Conservation (phyloP, 2,113 vertebrate species). For the Notiomystis cincta region DNA sequence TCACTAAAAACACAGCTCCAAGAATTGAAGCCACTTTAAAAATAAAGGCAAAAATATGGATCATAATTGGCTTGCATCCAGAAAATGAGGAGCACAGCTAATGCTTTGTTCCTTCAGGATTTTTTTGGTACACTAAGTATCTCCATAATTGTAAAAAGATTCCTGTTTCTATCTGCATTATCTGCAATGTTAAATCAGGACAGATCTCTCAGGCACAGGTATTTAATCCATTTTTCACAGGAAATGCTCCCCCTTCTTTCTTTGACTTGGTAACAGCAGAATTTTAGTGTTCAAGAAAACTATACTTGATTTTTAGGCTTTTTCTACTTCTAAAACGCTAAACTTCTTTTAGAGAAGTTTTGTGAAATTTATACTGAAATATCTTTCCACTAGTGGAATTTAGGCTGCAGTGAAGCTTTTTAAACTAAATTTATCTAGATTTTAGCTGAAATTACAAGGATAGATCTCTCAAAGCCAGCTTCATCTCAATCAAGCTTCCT, state of each 20-base stretch:
- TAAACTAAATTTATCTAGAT: constrained; percentile 1
- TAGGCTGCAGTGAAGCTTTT: not conserved
- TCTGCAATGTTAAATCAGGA: not conserved
- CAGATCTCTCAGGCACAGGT: not conserved
- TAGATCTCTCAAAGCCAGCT: not conserved
- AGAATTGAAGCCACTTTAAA: not conserved
- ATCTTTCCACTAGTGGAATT: not conserved
- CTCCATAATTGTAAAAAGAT: not conserved
- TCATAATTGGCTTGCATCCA: not conserved
- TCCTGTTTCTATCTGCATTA: not conserved
- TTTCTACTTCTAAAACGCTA: not conserved
- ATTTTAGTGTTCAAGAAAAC: not conserved
- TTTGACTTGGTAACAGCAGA: not conserved
- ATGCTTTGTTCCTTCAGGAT: not conserved
- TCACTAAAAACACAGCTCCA: not conserved
- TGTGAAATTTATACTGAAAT: not conserved
- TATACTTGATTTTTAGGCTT: not conserved
- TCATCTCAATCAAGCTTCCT: not conserved
- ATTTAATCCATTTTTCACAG: not conserved
- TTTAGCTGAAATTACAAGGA: constrained; percentile 10
- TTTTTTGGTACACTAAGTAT: not conserved
- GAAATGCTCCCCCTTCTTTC: not conserved
- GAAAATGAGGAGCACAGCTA: not conserved
- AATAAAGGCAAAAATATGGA: not conserved
- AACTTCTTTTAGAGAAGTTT: not conserved